Evolutionary conservation across 1,140 invertebrate genomes (phyloP).

Genomic region (Eupeodes corollae): DNA sequence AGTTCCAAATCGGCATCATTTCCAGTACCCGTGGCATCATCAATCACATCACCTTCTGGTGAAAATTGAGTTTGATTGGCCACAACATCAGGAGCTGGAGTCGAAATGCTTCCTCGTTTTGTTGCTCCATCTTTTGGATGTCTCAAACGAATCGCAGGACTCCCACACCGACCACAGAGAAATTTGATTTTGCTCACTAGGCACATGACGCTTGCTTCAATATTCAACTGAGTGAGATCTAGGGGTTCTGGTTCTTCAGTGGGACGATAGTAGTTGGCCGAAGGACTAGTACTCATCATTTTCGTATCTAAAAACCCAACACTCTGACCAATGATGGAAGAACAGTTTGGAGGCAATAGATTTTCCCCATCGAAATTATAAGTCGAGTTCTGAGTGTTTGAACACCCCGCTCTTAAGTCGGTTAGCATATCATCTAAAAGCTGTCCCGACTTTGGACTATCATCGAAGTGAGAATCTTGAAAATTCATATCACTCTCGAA

Average conservation of each 20-base stretch:
- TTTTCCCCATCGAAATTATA: constrained; percentile 6
- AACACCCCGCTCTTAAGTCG: no score
- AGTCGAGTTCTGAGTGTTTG: background rate
- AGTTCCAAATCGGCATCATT: constrained; percentile 31
- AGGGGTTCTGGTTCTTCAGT: constrained; percentile 78
- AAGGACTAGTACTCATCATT: constrained; percentile 61
- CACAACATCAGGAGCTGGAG: constrained; percentile 36
- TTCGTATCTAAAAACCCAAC: constrained; percentile 55
- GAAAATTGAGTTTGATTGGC: constrained; percentile 36
- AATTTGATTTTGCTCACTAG: constrained; percentile 70
- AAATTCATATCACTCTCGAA: constrained; percentile 1
- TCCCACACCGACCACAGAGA: constrained; percentile 58
- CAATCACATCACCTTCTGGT: background rate
- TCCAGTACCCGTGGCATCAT: constrained; percentile 3
- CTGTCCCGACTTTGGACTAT: constrained; percentile 12
- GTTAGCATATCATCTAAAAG: constrained; percentile 14
- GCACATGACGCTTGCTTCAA: constrained; percentile 80
- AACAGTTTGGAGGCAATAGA: constrained; percentile 3
- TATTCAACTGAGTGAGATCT: constrained; percentile 79
- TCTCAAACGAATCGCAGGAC: constrained; percentile 53
- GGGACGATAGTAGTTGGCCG: constrained; percentile 69
- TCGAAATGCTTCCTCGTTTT: constrained; percentile 31
- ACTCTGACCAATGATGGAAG: constrained; percentile 10
- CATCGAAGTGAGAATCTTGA: constrained; percentile 3
- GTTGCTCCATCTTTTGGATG: constrained; percentile 31